Evolutionary conservation across 2,113 vertebrate genomes (phyloP).

Genomic region (Fulmarus glacialis): DNA sequence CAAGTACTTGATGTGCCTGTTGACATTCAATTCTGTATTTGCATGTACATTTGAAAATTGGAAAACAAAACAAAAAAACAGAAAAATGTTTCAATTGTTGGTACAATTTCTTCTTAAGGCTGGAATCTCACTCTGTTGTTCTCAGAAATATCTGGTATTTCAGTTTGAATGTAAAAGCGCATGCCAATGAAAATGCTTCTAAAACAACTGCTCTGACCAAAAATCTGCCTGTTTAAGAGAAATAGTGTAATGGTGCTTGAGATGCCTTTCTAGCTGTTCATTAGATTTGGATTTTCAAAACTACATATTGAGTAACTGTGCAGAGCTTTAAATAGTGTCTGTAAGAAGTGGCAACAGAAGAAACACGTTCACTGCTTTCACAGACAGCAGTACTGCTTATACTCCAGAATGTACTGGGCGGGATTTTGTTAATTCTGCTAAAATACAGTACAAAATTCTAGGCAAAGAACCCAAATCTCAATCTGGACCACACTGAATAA

Average conservation of each 20-base stretch:
- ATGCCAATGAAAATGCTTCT: not conserved
- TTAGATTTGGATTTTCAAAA: not conserved
- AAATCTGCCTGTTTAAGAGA: not conserved
- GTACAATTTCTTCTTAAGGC: not conserved
- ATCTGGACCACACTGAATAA: not conserved
- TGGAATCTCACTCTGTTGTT: not conserved
- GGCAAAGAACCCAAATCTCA: not conserved
- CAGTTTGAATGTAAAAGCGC: not conserved
- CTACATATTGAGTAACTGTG: not conserved
- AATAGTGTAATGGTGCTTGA: not conserved
- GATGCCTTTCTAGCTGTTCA: not conserved
- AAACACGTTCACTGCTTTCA: not conserved
- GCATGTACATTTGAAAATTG: not conserved
- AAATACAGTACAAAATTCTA: not conserved
- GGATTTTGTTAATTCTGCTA: not conserved
- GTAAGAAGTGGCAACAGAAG: not conserved
- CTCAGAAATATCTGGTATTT: not conserved
- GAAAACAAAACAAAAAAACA: not conserved
- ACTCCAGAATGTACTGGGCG: not conserved
- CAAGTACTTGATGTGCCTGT: not conserved
- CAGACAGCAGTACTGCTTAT: not conserved
- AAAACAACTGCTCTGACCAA: not conserved
- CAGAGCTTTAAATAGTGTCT: not conserved
- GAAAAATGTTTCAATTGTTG: not conserved
- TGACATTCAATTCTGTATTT: not conserved